Evolutionary conservation across 2,888 invertebrate genomes (phyloP), one percentile per base, ranked within the genome.

Genomic region (Cantharis rustica): DNA sequence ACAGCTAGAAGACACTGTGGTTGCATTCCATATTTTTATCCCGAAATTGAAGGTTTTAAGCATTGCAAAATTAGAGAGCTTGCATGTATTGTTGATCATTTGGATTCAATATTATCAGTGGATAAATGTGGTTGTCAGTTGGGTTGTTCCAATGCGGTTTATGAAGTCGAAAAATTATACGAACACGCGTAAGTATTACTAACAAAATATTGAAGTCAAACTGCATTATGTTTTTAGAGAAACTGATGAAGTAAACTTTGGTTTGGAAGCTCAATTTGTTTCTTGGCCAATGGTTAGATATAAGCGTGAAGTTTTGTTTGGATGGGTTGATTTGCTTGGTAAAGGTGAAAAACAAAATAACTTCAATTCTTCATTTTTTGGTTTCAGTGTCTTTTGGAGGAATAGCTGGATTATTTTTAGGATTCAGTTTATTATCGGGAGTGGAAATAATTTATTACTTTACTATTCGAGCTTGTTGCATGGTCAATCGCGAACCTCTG

Each of bases 271-370:
- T 0, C 91, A 93, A 86, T 95, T 94, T 84, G 92, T 94, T 0
- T 94, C 94, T 0, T 95, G 95, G 95, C 94, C 94, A 0, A 92
- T 93, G 91, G 93, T 95, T 23, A 90, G 93, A 3, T 95, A 94
- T 85, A 95, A 94, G 84, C 91, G 95, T 27, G 95, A 95, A 86
- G 95, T 95, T 16, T 90, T 94, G 63, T 95, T 95, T 85, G 95
- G 95, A 73, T 95, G 95, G 95, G 94, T 95, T 0, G 95, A 95
- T 88, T 89, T 95, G 71, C 85, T 95, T 64, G 95, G 93, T 92
- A 87, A 87, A 87, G 81, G 86, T 20, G 17, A 15, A 15, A 11
- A 61, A 15, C 17, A n/a, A 69, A 15, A 0, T 11, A 11, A 10
- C 17, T 17, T 5, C 3, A 16, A 26, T 61, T 61, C n/a, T 26